phyloP scores from a whole-genome alignment of 2,797 vertebrate genomes.

The Natrix natrix region DNA sequence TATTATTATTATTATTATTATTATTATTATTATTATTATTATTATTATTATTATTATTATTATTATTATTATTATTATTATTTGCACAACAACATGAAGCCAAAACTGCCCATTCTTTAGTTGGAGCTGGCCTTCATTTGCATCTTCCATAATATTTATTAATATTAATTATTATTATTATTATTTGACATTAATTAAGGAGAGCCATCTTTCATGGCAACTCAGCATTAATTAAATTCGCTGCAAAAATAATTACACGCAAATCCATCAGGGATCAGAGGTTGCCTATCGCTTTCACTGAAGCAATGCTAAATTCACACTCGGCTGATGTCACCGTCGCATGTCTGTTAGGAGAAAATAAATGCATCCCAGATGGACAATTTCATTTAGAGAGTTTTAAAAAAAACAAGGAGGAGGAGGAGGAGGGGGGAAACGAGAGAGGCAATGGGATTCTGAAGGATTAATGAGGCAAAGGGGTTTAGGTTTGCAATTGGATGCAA shows the following conservation, averaged over 20 bases:
- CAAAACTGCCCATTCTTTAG: background rate
- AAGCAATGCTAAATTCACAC: constrained; percentile 70
- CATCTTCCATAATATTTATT: background rate
- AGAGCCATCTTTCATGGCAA: constrained; percentile 64
- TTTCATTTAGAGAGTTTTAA: constrained; percentile 63
- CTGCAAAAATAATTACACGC: constrained; percentile 70
- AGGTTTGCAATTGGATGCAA: constrained; percentile 68
- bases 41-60: too few relatives aligned
- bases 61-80: background rate
- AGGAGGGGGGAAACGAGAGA: background rate
- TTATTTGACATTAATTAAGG: constrained; percentile 48
- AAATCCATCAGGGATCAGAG: constrained; percentile 64
- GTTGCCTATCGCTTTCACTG: constrained; percentile 64
- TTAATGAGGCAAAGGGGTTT: constrained; percentile 75
- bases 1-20: too few relatives aligned
- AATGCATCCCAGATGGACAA: constrained; percentile 75
- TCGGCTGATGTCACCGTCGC: constrained; percentile 70
- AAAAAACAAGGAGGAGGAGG: background rate
- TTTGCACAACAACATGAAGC: background rate
- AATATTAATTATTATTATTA: background rate
- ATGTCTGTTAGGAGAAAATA: constrained; percentile 70
- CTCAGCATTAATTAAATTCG: constrained; percentile 77
- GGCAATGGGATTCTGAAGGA: constrained; percentile 65
- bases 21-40: background rate
- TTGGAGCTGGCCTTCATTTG: background rate